Conservation (phyloP, 1,140 invertebrate species). For the Rhizoglyphus robini region DNA sequence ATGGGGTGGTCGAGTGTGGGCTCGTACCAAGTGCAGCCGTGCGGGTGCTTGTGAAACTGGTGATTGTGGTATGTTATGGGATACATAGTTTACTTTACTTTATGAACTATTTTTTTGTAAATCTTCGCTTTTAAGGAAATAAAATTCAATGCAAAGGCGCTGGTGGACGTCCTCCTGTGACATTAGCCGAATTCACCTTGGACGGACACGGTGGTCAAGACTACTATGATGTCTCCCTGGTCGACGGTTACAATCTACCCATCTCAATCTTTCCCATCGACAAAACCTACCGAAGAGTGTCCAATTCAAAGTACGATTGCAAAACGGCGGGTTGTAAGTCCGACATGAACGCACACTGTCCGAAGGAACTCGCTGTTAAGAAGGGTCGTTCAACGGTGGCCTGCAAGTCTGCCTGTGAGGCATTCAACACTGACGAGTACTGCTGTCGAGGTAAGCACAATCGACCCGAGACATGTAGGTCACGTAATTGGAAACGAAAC, state of each 20-base stretch:
- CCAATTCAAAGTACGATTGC: background rate
- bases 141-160: background rate
- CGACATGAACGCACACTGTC: too few relatives aligned
- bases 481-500: conserved; percentile 31
- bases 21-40: conserved; percentile 33
- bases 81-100: background rate
- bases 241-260: too few relatives aligned
- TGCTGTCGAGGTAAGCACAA: conserved; percentile 30
- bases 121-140: too few relatives aligned
- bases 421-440: too few relatives aligned
- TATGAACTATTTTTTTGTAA: too few relatives aligned
- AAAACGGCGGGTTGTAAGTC: too few relatives aligned
- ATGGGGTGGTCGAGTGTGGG: conserved; percentile 33
- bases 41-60: too few relatives aligned
- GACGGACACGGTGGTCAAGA: conserved; percentile 26
- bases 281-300: conserved; percentile 9
- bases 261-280: too few relatives aligned
- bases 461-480: conserved; percentile 32
- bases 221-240: too few relatives aligned
- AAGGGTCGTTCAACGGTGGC: too few relatives aligned
- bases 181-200: conserved; percentile 31
- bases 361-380: conserved; percentile 32
- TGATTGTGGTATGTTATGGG: conserved; percentile 30
- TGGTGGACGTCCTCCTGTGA: conserved; percentile 28
- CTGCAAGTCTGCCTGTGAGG: too few relatives aligned